Base-by-base conservation (phyloP, 2,888 invertebrate genomes). In the Macaria notata region DNA sequence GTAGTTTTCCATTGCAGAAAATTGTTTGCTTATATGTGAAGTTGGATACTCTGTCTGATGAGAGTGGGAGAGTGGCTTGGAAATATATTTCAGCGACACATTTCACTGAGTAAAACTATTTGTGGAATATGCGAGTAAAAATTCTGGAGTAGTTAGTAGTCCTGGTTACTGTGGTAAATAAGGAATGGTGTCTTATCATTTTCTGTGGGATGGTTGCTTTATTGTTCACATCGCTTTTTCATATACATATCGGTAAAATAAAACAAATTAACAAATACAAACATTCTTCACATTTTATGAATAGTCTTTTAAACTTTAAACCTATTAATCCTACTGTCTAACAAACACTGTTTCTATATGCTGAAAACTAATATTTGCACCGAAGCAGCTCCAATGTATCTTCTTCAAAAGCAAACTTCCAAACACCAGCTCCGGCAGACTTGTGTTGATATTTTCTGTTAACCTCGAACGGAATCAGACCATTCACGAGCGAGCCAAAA, bases 1-100 rank as follows among this genome's bases (percentile, higher is more conserved):
- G 70, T 73, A 73, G 78, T 82, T 88, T 88, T 87, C 87, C 86
- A 86, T 76, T 62, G 60, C 68, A 66, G 79, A 77, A 80, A 81
- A 78, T 73, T 80, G 75, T 81, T 83, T 83, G 72, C 73, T 72
- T 75, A 72, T 46, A 75, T 70, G 66, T 73, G 71, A 72, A 33
- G 42, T 56, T 44, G 41, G 39, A 38, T 61, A 59, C 59, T 63
- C 48, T 33, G 54, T 46, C 33, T 60, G 44, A 63, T 60, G 52
- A 63, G 55, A 63, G 29, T 49, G 44, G 52, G 50, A 54, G 51
- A 31, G 42, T 46, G 31, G 46, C 41, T 49, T 59, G 56, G 57
- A 62, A 59, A 56, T 1, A 51, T 36, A 6, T 4, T 36, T 36
- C 33, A 6, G 33, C 4, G 7, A 6, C 1, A 36, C 7, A 2